Percentiles rank a stretch among this genome's conserved stretches.
Conservation (phyloP, 2,113 vertebrate genomes). For the Puffinus mauretanicus region DNA sequence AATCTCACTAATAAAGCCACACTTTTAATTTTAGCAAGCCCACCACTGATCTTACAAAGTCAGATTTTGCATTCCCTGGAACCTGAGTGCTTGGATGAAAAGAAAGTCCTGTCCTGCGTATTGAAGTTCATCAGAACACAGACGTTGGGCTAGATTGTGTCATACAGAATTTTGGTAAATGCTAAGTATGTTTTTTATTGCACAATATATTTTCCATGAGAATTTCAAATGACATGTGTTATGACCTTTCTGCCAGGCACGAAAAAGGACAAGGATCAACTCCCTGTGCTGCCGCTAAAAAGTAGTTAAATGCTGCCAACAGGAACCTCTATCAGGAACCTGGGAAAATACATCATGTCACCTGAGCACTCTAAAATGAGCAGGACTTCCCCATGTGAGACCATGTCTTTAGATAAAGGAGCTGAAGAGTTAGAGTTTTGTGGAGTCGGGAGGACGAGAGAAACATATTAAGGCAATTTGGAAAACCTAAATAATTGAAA, state of each 20-base stretch:
- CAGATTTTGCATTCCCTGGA: not conserved
- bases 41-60: not conserved
- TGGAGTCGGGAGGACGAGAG: not conserved
- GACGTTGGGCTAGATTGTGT: not conserved
- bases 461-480: not conserved
- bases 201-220: not conserved
- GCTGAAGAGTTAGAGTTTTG: not conserved
- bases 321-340: not conserved
- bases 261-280: not conserved
- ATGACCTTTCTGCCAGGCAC: not conserved
- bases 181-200: not conserved
- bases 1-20: slow-evolving; percentile 15
- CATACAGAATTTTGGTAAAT: not conserved
- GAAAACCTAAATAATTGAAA: not conserved
- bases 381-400: not conserved
- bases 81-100: not conserved
- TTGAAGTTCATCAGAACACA: not conserved
- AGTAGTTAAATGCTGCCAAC: not conserved
- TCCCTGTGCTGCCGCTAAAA: not conserved
- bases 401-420: not conserved
- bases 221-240: not conserved
- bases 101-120: not conserved
- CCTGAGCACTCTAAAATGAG: not conserved
- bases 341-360: not conserved
- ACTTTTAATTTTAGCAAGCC: slow-evolving; percentile 24